phyloP scores from a whole-genome alignment of 1,140 invertebrate genomes.

The Cryptotermes secundus region DNA sequence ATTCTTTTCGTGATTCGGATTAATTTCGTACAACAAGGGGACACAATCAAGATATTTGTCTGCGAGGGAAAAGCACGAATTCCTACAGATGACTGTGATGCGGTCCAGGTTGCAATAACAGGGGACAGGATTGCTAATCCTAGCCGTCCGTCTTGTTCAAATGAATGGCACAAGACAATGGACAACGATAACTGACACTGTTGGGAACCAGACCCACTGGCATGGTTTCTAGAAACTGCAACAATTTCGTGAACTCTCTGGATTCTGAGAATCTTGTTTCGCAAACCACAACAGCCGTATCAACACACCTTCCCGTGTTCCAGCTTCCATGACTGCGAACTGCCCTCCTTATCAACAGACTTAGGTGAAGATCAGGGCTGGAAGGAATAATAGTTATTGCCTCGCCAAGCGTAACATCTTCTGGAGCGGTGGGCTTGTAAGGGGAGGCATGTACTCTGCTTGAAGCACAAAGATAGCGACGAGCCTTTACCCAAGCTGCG shows the following conservation, averaged over 20 bases:
- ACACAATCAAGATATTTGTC: too few species aligned
- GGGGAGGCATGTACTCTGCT: not conserved
- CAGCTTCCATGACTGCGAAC: not conserved
- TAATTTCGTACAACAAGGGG: too few species aligned
- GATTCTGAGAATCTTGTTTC: not conserved
- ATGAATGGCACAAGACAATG: too few species aligned
- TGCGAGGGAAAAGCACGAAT: too few species aligned
- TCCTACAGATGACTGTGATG: too few species aligned
- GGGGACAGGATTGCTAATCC: too few species aligned
- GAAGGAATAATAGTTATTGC: not conserved
- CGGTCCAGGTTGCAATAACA: too few species aligned
- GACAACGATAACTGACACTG: too few species aligned
- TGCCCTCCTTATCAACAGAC: not conserved
- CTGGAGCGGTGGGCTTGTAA: not conserved
- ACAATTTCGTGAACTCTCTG: not conserved
- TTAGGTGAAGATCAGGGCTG: not conserved
- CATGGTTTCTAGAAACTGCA: not conserved
- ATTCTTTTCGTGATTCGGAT: too few species aligned
- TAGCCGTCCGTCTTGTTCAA: too few species aligned
- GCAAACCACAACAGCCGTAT: not conserved
- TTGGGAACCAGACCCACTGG: not conserved
- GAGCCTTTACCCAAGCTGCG: not conserved
- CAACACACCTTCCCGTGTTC: not conserved
- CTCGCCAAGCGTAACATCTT: conserved; percentile 8
- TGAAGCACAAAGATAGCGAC: not conserved